Conservation (phyloP, 2,888 invertebrate species). For the Heliothis peltigera region DNA sequence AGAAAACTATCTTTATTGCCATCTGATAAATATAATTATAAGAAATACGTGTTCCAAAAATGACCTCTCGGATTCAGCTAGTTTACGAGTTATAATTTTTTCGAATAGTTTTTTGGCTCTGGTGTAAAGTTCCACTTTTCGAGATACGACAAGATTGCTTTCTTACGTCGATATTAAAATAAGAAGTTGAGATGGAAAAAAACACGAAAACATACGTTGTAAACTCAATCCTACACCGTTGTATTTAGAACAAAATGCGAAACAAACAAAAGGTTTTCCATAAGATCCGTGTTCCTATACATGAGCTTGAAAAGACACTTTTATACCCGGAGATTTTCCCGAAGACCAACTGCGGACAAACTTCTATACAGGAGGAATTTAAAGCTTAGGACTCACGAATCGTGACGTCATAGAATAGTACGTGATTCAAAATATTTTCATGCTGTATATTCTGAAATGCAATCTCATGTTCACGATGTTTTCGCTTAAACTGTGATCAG, state of each 20-base stretch:
- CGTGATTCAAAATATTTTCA: constrained; percentile 47
- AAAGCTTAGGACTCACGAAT: constrained; percentile 37
- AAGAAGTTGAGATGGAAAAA: not conserved
- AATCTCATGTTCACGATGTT: constrained; percentile 26
- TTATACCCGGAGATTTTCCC: constrained; percentile 41
- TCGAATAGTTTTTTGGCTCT: too few species aligned
- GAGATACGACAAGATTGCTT: too few species aligned
- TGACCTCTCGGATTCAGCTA: too few species aligned
- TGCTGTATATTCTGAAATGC: constrained; percentile 31
- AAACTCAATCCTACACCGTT: constrained; percentile 27
- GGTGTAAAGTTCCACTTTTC: too few species aligned
- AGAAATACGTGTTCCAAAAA: too few species aligned
- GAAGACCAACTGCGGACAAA: constrained; percentile 30
- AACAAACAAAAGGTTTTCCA: constrained; percentile 43
- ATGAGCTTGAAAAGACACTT: constrained; percentile 44
- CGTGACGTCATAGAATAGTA: constrained; percentile 32
- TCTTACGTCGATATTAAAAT: too few species aligned
- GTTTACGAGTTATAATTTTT: too few species aligned
- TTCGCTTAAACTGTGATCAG: constrained; percentile 20
- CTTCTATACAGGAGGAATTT: constrained; percentile 32
- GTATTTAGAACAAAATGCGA: constrained; percentile 31
- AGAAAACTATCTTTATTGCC: too few species aligned
- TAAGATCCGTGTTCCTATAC: constrained; percentile 45
- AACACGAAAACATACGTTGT: constrained; percentile 18
- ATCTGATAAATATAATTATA: too few species aligned